phyloP scores from a whole-genome alignment of 1,140 invertebrate genomes.

The Brachionus rubens region DNA sequence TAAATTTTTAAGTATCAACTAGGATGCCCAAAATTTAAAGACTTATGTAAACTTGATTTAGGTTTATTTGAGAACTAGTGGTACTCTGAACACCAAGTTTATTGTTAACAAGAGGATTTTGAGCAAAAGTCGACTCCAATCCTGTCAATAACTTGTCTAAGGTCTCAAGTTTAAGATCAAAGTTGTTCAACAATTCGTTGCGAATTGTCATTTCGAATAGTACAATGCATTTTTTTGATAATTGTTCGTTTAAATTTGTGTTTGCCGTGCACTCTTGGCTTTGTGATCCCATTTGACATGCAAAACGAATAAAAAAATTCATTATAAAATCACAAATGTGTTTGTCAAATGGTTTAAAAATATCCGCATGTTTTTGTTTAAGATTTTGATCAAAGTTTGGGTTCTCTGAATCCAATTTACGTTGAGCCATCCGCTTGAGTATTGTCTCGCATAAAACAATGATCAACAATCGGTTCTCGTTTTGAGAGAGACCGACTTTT shows the following conservation, averaged over 20 bases:
- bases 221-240: slow-evolving; percentile 80
- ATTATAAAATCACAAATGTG: slow-evolving; percentile 82
- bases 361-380: slow-evolving; percentile 46
- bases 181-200: slow-evolving; percentile 83
- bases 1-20: slow-evolving; percentile 17
- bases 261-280: background rate
- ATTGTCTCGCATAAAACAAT: slow-evolving; percentile 96
- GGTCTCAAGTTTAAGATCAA: slow-evolving; percentile 83
- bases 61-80: slow-evolving; percentile 1
- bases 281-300: slow-evolving; percentile 68
- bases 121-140: slow-evolving; percentile 64
- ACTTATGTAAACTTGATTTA: slow-evolving; percentile 4
- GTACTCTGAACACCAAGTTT: background rate
- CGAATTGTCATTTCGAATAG: slow-evolving; percentile 82
- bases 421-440: slow-evolving; percentile 89
- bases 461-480: slow-evolving; percentile 84
- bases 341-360: slow-evolving; percentile 74
- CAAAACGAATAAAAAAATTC: slow-evolving; percentile 81
- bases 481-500: slow-evolving; percentile 80
- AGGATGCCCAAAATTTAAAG: slow-evolving; percentile 17
- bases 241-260: slow-evolving; percentile 64
- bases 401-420: slow-evolving; percentile 68
- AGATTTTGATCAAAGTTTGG: slow-evolving; percentile 43
- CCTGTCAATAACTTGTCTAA: slow-evolving; percentile 73
- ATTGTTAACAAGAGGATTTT: slow-evolving; percentile 66